Evolutionary conservation across 2,113 vertebrate genomes (phyloP).

Genomic region (Sander vitreus): DNA sequence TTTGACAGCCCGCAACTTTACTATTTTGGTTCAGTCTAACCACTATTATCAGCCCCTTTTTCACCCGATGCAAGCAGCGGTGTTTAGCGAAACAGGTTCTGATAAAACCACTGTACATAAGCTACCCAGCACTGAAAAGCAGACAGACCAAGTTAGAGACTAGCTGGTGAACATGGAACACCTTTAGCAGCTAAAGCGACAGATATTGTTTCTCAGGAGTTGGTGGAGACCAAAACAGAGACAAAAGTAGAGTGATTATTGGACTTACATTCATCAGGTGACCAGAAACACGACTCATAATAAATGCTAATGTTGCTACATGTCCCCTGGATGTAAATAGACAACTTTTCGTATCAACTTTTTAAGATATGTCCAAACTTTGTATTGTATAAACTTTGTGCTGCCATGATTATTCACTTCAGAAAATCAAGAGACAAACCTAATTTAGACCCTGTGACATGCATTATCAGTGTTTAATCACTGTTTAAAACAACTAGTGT

Average conservation of each 20-base stretch:
- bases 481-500: slow-evolving; percentile 1
- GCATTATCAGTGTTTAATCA: background rate
- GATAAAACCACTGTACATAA: background rate
- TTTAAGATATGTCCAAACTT: background rate
- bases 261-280: background rate
- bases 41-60: too few relatives aligned
- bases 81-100: background rate
- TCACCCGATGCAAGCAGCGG: background rate
- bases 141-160: background rate
- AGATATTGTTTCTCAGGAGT: too few relatives aligned
- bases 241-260: background rate
- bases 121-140: background rate
- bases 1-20: too few relatives aligned
- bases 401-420: background rate
- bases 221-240: slow-evolving; percentile 10
- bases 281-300: background rate
- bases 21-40: too few relatives aligned
- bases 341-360: background rate
- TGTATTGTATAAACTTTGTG: background rate
- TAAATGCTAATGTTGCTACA: background rate
- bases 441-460: background rate
- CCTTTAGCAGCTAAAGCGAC: too few relatives aligned
- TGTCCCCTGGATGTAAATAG: background rate
- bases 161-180: background rate
- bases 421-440: background rate